Base-by-base conservation (phyloP, 2,888 invertebrate genomes). In the Amphipoea lucens region DNA sequence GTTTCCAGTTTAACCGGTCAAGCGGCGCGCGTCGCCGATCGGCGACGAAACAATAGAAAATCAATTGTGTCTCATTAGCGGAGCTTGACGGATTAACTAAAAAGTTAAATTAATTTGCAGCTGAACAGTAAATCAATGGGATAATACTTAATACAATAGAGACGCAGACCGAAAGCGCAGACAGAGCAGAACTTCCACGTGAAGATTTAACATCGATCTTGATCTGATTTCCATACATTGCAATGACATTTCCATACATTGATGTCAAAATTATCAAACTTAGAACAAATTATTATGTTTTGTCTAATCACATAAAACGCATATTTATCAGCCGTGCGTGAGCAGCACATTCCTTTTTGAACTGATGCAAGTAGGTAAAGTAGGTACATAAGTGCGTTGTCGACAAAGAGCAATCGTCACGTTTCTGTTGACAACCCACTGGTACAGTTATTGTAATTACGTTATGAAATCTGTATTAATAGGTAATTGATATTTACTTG, bases 391-490 rank as follows among this genome's bases (percentile, higher is more conserved):
- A 42, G 48, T 81, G 68, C 42, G 14, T 42, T 12, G 65, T 69
- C 45, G 45, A 67, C 68, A 80, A 74, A 63, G 71, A 66, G 14
- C 17, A 5, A 75, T 79, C 12, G 45, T 62, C 87, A 85, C 87
- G 87, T 84, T 74, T 76, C 23, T 83, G 36, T 69, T 29, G 71
- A 51, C 51, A 77, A 69, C 45, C 62, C 48, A 81, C 65, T 76
- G 62, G 23, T 80, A 87, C 63, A 77, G 54, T 72, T 75, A 45
- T 36, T 62, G 40, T 72, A 60, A 71, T 74, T 63, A 51, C 40
- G 20, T 65, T 75, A 69, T 63, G 77, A 73, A 72, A 85, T 85
- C 6, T 74, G n/a, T 67, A 67, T n/a, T 60, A 67, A 79, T 66
- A 45, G 62, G 62, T 82, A 67, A 84, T 57, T 23, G 4, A 11